Base-by-base conservation (phyloP, 92 coral and sea anemone species). In the Galaxea fascicularis region DNA sequence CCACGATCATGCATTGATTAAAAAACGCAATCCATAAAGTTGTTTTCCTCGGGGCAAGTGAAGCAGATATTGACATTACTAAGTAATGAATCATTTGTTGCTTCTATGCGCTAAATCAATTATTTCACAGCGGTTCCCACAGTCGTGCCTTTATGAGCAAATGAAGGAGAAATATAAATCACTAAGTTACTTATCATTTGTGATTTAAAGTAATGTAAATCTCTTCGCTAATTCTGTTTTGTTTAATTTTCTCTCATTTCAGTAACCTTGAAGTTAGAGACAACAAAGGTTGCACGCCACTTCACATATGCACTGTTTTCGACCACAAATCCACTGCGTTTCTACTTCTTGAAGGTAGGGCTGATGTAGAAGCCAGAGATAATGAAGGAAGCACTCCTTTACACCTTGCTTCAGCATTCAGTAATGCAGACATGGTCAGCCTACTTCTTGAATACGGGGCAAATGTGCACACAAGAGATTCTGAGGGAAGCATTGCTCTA, bases 331-430 rank as follows among this genome's bases (percentile, higher is more conserved):
- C 14, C 41, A 49, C 44, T 49, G 79, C 79, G 11, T 10, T 18
- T 52, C 64, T 46, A 10, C 64, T 74, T 29, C 62, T 74, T 41
- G 28, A 60, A n/a, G 47, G 25, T 25, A 72, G 82, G 15, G 82
- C 82, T 22, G 72, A 78, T 39, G 72, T 78, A 35, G 82, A 78
- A 12, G 71, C 72, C 27, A 78, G 73, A 63, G 82, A 78, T 22
- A 44, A 62, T 11, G 71, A 78, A 78, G 71, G 72, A 22, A 78
- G 82, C 28, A 78, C 82, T 26, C 82, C 82, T 35, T 70, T 78
- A 3, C 82, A 78, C 49, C 72, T 78, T 18, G 72, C 82, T 27
- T 53, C 82, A 47, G 82, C 82, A 1, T 78, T 78, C n/a, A 27
- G 82, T 22, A 59, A 62, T 46, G 82, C 63, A 46, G 54, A 35